Conservation (phyloP, 2,797 vertebrate species). For the Dipus sagitta region DNA sequence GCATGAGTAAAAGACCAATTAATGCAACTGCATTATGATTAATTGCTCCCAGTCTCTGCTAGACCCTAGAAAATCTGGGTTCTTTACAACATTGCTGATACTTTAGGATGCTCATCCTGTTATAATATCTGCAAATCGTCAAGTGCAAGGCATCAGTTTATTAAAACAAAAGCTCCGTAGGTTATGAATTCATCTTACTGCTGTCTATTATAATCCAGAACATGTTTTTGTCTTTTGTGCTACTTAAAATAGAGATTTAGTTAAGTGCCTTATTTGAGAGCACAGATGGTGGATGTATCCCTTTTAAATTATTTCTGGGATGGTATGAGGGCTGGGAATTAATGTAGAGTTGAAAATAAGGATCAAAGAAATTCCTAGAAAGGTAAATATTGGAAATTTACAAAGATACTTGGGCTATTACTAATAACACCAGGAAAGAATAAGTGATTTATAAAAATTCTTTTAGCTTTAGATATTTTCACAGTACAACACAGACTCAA, state of each 20-base stretch:
- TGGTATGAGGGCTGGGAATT: not conserved
- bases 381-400: not conserved
- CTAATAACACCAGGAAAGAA: not conserved
- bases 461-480: not conserved
- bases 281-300: not conserved
- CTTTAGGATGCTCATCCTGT: not conserved
- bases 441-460: not conserved
- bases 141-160: not conserved
- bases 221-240: not conserved
- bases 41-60: not conserved
- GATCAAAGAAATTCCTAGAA: not conserved
- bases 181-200: not conserved
- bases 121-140: not conserved
- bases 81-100: not conserved
- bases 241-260: not conserved
- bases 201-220: not conserved
- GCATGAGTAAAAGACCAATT: not conserved
- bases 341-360: not conserved
- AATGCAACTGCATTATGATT: not conserved
- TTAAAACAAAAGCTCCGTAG: not conserved
- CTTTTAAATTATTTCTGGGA: not conserved
- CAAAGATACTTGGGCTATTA: not conserved
- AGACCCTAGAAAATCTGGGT: not conserved
- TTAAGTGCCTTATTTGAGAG: not conserved
- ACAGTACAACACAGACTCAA: not conserved